Conservation (phyloP, 1,140 invertebrate species). For the Dufourea novaeangliae region DNA sequence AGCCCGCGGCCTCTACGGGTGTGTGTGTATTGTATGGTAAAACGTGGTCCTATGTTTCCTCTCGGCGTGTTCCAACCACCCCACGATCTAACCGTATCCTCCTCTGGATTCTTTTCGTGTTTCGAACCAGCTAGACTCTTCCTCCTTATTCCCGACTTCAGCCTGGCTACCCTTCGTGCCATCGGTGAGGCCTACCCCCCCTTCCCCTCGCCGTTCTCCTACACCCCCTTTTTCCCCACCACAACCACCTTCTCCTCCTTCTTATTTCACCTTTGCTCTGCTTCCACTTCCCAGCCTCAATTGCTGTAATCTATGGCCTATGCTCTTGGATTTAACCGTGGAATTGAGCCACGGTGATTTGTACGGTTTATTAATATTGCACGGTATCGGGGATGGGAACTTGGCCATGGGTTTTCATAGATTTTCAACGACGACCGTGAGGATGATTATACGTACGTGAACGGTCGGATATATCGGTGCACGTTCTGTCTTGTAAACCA, state of each 20-base stretch:
- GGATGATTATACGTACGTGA: slow-evolving; percentile 26
- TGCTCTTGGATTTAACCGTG: slow-evolving; percentile 61
- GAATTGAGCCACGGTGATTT: slow-evolving; percentile 62
- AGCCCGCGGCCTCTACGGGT: slow-evolving; percentile 21
- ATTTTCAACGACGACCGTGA: slow-evolving; percentile 30
- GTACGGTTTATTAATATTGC: slow-evolving; percentile 62
- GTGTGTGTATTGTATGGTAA: slow-evolving; percentile 73
- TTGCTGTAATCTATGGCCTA: slow-evolving; percentile 64
- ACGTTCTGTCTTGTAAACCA: slow-evolving; percentile 26
- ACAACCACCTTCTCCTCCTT: neutral
- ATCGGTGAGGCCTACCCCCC: neutral
- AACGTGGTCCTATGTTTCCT: slow-evolving; percentile 74
- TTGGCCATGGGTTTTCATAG: slow-evolving; percentile 46
- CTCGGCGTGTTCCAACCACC: slow-evolving; percentile 45
- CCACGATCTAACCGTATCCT: slow-evolving; percentile 59
- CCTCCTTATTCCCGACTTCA: slow-evolving; percentile 38
- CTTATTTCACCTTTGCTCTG: slow-evolving; percentile 17
- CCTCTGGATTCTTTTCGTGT: slow-evolving; percentile 66
- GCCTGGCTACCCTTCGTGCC: slow-evolving; percentile 1
- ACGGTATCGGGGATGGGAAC: slow-evolving; percentile 35
- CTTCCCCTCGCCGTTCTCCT: neutral
- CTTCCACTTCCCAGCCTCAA: slow-evolving; percentile 56
- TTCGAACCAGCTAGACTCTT: slow-evolving; percentile 48
- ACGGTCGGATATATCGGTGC: neutral
- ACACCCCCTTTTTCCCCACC: neutral